Evolutionary conservation across 2,888 invertebrate species (phyloP), one percentile per base, ranked within the genome.

Genomic region (Ochropacha duplaris): DNA sequence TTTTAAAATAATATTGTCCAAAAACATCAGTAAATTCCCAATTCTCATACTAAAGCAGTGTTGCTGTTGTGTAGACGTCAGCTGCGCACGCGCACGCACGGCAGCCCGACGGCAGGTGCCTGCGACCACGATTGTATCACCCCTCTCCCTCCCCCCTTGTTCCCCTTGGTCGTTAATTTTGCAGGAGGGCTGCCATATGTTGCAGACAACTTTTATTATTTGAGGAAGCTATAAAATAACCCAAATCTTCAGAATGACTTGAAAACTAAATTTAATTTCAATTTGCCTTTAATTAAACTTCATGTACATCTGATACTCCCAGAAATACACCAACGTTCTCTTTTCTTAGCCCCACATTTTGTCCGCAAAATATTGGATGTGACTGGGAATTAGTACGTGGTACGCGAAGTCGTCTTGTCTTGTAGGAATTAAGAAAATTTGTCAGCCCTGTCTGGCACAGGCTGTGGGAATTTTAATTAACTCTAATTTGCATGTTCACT

Each of bases 401-500:
- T 9, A 36, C n/a, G 19, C 44, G 19, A 44, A 44, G 44, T 44
- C 44, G 5, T 19, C 19, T 9, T n/a, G 44, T 44, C 44, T 44
- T 19, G 44, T 16, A 19, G 19, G 44, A 19, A 19, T 19, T n/a
- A 44, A 44, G 44, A 44, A 44, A 44, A 44, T 44, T 44, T 39
- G 14, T 24, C 24, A 52, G 49, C 16, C 36, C 39, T 14, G 16
- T 9, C 31, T 49, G 55, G 28, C 52, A 51, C 31, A 31, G 56
- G 50, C 64, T 60, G 58, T 49, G 63, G 57, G 79, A 76, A 78
- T 82, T 74, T 74, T 78, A 81, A 82, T 81, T 72, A 77, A 70
- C 9, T 69, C 65, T 68, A 71, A 79, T 81, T 74, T 76, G 75
- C 79, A 76, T 74, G 68, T 73, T 63, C 56, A 64, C 61, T 50